phyloP scores from a whole-genome alignment of 2,113 vertebrate species.

The Archilochus colubris region DNA sequence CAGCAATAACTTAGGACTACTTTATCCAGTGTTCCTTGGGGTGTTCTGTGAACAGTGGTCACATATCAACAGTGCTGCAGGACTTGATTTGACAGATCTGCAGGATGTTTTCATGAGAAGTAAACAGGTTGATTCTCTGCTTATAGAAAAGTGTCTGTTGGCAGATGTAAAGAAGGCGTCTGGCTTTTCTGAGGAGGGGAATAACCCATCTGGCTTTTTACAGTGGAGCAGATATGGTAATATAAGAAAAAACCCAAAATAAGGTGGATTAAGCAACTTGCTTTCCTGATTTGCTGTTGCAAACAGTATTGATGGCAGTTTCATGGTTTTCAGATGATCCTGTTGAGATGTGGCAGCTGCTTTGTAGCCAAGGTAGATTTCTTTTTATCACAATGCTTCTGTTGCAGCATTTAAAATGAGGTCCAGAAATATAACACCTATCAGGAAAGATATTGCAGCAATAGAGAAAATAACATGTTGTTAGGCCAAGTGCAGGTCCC shows the following conservation, averaged over 20 bases:
- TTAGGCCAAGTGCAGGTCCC: neutral
- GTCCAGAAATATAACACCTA: neutral
- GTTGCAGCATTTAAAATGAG: neutral
- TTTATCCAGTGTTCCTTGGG: neutral
- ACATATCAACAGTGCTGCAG: neutral
- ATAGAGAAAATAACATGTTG: neutral
- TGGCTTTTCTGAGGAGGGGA: constrained; percentile 18
- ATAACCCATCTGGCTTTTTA: constrained; percentile 23
- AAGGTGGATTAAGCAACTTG: neutral
- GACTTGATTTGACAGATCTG: constrained; percentile 9
- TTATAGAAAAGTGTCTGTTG: neutral
- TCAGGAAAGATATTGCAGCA: neutral
- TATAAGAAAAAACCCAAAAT: neutral
- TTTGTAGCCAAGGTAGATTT: neutral
- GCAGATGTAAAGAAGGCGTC: neutral
- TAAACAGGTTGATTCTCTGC: constrained; percentile 16
- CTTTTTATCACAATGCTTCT: neutral
- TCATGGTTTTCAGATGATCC: neutral
- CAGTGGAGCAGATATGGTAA: neutral
- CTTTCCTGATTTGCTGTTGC: neutral
- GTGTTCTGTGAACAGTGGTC: neutral
- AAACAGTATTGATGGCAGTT: neutral
- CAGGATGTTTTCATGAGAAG: constrained; percentile 12
- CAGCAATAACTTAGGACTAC: neutral
- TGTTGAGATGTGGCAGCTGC: neutral